These are phyloP conservation scores for Procambarus clarkii DNA, from an alignment of 1,140 invertebrate genomes.

Conservation along the genomic window DNA sequence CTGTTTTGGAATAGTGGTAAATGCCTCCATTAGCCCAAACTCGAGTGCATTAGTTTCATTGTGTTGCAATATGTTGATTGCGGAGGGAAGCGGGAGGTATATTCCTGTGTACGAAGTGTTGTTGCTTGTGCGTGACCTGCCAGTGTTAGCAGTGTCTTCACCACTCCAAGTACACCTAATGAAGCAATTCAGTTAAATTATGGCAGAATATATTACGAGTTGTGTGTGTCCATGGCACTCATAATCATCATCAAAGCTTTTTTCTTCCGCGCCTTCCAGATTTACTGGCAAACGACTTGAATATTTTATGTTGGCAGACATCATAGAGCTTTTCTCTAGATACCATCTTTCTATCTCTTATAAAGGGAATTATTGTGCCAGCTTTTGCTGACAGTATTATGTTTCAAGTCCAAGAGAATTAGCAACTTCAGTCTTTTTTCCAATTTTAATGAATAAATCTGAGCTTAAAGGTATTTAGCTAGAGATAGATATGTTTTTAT, in stretches of 20 bases:
- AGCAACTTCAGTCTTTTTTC: background rate
- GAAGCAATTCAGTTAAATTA: conserved; percentile 10
- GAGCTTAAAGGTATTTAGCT: no score
- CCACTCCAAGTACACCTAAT: conserved; percentile 2
- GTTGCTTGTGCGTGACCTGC: background rate
- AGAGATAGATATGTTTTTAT: no score
- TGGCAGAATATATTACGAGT: conserved; percentile 14
- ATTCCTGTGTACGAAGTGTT: no score
- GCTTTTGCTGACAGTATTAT: background rate
- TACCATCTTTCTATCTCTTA: no score
- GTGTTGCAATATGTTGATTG: no score
- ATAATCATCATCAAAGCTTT: conserved; percentile 13
- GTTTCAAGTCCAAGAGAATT: background rate
- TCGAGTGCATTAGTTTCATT: no score
- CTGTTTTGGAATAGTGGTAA: no score
- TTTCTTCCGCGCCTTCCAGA: background rate
- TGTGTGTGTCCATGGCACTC: background rate
- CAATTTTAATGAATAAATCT: background rate
- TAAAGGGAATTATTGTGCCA: no score
- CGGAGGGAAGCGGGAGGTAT: no score
- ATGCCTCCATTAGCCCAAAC: no score
- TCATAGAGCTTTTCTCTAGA: background rate
- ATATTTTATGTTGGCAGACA: background rate
- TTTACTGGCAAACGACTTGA: background rate
- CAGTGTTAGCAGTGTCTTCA: background rate